Evolutionary conservation across 2,888 invertebrate species (phyloP).

Genomic region (Ctenicera cuprea): DNA sequence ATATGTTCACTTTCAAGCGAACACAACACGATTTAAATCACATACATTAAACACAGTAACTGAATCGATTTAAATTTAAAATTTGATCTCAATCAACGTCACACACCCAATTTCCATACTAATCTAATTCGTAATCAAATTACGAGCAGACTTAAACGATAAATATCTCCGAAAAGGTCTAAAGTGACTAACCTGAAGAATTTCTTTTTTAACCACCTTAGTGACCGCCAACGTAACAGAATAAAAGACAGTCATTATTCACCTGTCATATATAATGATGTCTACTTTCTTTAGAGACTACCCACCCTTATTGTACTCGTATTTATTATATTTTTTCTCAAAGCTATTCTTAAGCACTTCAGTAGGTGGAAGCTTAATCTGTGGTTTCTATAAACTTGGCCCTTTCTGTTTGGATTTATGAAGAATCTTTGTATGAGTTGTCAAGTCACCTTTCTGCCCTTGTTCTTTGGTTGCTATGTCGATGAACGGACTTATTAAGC

Average conservation of each 20-base stretch:
- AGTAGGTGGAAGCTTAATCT: neutral
- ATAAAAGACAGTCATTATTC: slow-evolving; percentile 1
- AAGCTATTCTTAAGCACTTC: neutral
- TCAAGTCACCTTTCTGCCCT: neutral
- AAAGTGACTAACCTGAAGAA: neutral
- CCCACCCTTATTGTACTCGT: neutral
- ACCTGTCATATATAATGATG: slow-evolving; percentile 15
- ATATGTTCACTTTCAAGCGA: too few relatives aligned
- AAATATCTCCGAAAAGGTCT: too few relatives aligned
- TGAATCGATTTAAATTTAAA: too few relatives aligned
- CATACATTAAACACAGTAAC: too few relatives aligned
- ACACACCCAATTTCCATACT: neutral
- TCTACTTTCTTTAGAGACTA: neutral
- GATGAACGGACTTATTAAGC: slow-evolving; percentile 18
- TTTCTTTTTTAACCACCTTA: neutral
- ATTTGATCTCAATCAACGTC: too few relatives aligned
- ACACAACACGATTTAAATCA: too few relatives aligned
- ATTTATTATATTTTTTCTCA: neutral
- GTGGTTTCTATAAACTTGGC: neutral
- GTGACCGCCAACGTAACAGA: neutral
- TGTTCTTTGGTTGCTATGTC: slow-evolving; percentile 16
- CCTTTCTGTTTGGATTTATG: too few relatives aligned
- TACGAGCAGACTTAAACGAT: too few relatives aligned
- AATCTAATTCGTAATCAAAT: neutral
- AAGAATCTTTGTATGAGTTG: too few relatives aligned